Base-by-base conservation (phyloP, 2,888 invertebrate species). In the Amphipoea lucens region DNA sequence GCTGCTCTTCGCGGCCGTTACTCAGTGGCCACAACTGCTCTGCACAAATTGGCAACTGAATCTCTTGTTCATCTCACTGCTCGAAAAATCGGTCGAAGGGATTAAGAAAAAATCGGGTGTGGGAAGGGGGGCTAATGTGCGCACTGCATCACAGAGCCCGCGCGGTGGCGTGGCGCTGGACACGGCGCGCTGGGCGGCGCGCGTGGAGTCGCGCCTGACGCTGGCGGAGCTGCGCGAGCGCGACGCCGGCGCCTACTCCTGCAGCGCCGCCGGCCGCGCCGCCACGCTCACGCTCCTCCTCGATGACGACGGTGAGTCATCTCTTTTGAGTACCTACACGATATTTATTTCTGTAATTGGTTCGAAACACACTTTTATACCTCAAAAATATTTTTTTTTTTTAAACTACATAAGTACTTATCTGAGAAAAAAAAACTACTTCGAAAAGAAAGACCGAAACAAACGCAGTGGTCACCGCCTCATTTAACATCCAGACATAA, bases 161-260 rank as follows among this genome's bases (percentile, higher is more conserved):
- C 92, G 92, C 76, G 97, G 97, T 82, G 97, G 97, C 79, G 97
- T 98, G 91, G 97, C 97, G 87, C 97, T 98, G 89, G 97, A 98
- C 92, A 97, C 98, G 84, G 97, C 97, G 94, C 97, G 97, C 85
- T 97, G 97, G 90, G 96, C 97, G 88, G 96, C 97, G 97, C 98
- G 93, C 97, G 97, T 90, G 94, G 97, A 87, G 97, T 97, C 91
- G 96, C 98, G 92, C 95, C 97, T 90, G 93, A 96, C 91, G 97
- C 98, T 91, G 96, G 97, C 85, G 89, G 95, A 83, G 91, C 94
- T 90, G 97, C 23, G 97, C 92, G 95, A 96, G 97, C 97, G 40
- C 94, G 97, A 97, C 89, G 97, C 89, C 23, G 93, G 92, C 79
- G 60, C 1, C 40, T 93, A 97, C 90, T 65, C 70, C 67, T 93